Conservation (phyloP, 2,113 vertebrate species). For the Centropristis striata region DNA sequence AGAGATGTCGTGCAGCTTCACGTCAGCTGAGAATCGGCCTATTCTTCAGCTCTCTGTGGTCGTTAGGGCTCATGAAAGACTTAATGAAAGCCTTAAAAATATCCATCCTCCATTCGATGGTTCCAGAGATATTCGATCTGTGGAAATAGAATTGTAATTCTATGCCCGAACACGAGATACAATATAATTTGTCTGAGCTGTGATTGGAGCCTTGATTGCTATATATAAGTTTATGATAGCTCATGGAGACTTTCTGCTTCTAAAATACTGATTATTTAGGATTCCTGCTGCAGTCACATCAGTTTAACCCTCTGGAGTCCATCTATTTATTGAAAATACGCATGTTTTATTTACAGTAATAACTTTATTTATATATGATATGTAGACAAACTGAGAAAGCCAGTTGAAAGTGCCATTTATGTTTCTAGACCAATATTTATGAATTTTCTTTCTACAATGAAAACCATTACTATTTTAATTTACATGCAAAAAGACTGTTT, state of each 20-base stretch:
- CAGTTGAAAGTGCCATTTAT: too few relatives aligned
- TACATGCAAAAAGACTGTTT: too few relatives aligned
- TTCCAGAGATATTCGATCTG: slow-evolving; percentile 62
- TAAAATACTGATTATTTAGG: slow-evolving; percentile 31
- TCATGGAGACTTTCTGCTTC: slow-evolving; percentile 24
- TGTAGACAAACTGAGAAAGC: too few relatives aligned
- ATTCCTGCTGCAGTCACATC: slow-evolving; percentile 9
- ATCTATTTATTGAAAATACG: too few relatives aligned
- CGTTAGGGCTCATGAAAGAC: slow-evolving; percentile 55
- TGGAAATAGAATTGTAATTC: slow-evolving; percentile 78
- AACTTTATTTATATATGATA: too few relatives aligned
- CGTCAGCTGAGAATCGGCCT: slow-evolving; percentile 51
- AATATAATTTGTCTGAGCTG: slow-evolving; percentile 63
- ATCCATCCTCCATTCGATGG: slow-evolving; percentile 17
- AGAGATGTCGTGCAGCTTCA: slow-evolving; percentile 55
- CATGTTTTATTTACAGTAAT: too few relatives aligned
- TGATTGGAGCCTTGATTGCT: slow-evolving; percentile 66
- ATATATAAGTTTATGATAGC: slow-evolving; percentile 62
- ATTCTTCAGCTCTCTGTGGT: slow-evolving; percentile 49
- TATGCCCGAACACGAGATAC: slow-evolving; percentile 60
- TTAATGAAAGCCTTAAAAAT: slow-evolving; percentile 67
- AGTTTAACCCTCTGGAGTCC: too few relatives aligned
- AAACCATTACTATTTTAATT: too few relatives aligned
- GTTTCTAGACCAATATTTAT: too few relatives aligned
- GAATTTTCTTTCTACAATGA: too few relatives aligned